Base-by-base conservation (phyloP, 2,888 invertebrate species). In the Eupeodes luniger region DNA sequence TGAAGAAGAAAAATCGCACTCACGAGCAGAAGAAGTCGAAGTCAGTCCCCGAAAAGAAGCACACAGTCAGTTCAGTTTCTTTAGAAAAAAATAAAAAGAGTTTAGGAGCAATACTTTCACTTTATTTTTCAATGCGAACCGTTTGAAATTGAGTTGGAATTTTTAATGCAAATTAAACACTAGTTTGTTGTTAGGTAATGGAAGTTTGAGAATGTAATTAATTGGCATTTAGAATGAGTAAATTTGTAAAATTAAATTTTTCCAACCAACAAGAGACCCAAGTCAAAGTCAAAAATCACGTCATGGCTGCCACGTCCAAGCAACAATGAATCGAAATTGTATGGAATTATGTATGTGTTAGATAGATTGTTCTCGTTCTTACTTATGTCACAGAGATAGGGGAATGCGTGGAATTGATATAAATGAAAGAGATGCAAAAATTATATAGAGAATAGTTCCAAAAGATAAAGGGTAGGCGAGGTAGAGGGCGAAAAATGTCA, bases 281-380 rank as follows among this genome's bases (percentile, higher is more conserved):
- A 91, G 90, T 91, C 90, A 92, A 92, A 91, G 91, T 92, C 90
- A 91, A 91, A 92, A 93, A 93, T 93, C 93, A 93, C 93, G 93
- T 93, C 93, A 93, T 93, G 93, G 93, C 93, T 93, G 93, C 93
- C 93, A 93, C 93, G 93, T 93, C 92, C 93, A 93, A 93, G 93
- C 93, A 93, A 93, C 93, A 93, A 93, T 93, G 92, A 92, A 92
- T 92, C 91, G 93, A 92, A 91, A 81, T 84, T 85, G 88, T 85
- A 85, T 88, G 75, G 85, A 85, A 85, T 88, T 88, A 75, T 85
- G 64, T 81, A 74, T 70, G 81, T 64, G 77, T 5, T 3, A 10
- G 47, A 10, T 84, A 59, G 57, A 19, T 53, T 81, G 57, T n/a
- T 75, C 81, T 88, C 85, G 49, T 69, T 88, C 75, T 78, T 7